Base-by-base conservation (phyloP, 2,888 invertebrate species). In the Hydroisotoma schaefferi region DNA sequence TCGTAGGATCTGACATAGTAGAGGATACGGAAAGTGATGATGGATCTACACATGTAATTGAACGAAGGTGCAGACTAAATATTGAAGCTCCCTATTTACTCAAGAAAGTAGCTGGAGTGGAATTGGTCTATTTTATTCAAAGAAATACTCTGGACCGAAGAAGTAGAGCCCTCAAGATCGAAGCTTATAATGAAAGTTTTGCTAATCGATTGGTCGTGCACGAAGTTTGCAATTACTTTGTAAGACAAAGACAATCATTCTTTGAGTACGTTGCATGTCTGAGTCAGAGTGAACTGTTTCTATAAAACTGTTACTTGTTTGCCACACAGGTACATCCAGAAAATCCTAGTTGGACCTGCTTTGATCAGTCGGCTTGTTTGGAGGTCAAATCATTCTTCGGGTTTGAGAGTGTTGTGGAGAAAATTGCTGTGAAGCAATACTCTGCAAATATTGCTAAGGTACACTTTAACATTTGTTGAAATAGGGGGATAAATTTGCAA, bases 361-460 rank as follows among this genome's bases (percentile, higher is more conserved):
- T 95, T 79, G 94, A 95, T 78, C 94, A 94, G 26, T 28, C 84
- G 57, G 94, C 94, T 23, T 85, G 87, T 71, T 82, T 95, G 61
- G 94, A 94, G 78, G 92, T 95, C 52, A 93, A 90, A 77, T 93
- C 88, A 74, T 95, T 95, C 80, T 94, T 94, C 78, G 94, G 94
- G 0, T 88, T 95, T 74, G 95, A 95, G 79, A 87, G 85, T 76
- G 88, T 91, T 0, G 92, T 94, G 75, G 95, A 95, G 79, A 95
- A 94, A 77, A 83, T 95, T 74, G 91, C 94, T 51, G 94, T 94
- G 87, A 94, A 94, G 75, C 94, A 95, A 75, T 95, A 95, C 76
- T 88, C 92, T 3, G 82, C 87, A 48, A 92, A 90, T 76, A 87
- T 92, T 72, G 84, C 88, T 52, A 91, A 84, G 79, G 83, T 82